Evolutionary conservation across 2,888 invertebrate species (phyloP).

Genomic region (Amiota communis): DNA sequence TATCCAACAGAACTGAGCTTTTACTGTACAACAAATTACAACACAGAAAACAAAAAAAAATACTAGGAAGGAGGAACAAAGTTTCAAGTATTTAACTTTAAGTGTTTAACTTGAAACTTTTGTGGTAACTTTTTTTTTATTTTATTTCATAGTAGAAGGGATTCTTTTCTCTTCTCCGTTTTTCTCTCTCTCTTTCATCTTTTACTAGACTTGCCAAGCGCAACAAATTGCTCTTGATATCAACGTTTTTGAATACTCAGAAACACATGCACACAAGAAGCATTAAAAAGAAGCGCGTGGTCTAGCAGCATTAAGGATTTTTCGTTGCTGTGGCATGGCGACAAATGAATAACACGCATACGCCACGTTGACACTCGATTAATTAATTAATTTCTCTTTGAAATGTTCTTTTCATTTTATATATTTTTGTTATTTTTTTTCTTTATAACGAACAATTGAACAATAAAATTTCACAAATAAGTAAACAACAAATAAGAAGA

Average conservation of each 20-base stretch:
- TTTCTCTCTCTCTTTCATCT: not conserved
- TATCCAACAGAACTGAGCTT: not conserved
- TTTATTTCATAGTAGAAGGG: not conserved
- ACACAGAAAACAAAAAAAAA: conserved; percentile 38
- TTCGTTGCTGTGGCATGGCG: not conserved
- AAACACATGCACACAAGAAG: conserved; percentile 17
- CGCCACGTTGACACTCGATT: too few relatives aligned
- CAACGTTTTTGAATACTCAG: not conserved
- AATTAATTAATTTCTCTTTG: too few relatives aligned
- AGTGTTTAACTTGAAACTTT: conserved; percentile 12
- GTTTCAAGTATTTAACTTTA: conserved; percentile 13
- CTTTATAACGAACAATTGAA: too few relatives aligned
- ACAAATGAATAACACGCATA: not conserved
- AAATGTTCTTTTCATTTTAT: too few relatives aligned
- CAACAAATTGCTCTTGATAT: conserved; percentile 11
- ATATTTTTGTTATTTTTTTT: too few relatives aligned
- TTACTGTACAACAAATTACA: conserved; percentile 40
- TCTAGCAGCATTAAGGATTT: too few relatives aligned
- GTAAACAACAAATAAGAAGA: too few relatives aligned
- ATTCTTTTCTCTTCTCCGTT: not conserved
- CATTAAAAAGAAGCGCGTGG: too few relatives aligned
- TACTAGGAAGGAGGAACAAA: conserved; percentile 20
- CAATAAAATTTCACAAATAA: too few relatives aligned
- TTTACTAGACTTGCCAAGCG: not conserved
- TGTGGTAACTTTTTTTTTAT: not conserved